These are phyloP conservation scores for Cremastobaeus sp. DNA, from an alignment of 2,888 invertebrate species.

Conservation along the genomic window DNA sequence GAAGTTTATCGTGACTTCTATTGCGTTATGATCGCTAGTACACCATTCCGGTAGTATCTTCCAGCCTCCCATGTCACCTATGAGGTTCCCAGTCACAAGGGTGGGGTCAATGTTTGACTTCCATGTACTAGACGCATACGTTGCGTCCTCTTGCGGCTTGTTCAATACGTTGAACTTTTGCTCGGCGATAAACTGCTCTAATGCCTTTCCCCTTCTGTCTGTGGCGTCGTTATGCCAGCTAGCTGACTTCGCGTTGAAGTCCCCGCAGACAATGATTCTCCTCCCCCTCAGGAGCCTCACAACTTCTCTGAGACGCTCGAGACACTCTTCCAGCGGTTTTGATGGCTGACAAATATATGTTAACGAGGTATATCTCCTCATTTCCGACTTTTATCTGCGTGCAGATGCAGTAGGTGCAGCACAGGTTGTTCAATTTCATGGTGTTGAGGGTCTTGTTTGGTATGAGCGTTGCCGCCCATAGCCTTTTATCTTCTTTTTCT, in stretches of 20 bases:
- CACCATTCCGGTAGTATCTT: neutral
- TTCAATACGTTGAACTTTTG: neutral
- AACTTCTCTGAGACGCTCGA: neutral
- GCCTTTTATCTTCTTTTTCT: too few species aligned
- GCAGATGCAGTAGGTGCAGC: constrained; percentile 2
- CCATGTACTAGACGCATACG: neutral
- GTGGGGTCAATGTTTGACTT: constrained; percentile 34
- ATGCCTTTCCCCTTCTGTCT: neutral
- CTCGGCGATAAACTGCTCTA: constrained; percentile 13
- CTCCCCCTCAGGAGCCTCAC: neutral
- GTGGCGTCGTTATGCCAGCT: neutral
- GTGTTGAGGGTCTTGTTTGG: neutral
- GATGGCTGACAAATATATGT: constrained; percentile 25
- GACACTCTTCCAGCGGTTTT: too few species aligned
- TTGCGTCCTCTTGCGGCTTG: neutral
- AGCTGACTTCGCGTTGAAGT: constrained; percentile 25
- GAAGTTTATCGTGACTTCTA: constrained; percentile 3
- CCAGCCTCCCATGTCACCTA: constrained; percentile 4
- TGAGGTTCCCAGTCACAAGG: constrained; percentile 5
- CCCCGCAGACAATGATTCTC: constrained; percentile 13
- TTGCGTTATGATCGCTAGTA: constrained; percentile 37
- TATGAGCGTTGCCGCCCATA: constrained; percentile 18
- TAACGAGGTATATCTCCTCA: too few species aligned
- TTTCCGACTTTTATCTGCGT: neutral
- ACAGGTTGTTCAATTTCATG: constrained; percentile 2